These are phyloP conservation scores for Drosophila birchii DNA, from an alignment of 2,888 invertebrate species.

Conservation along the genomic window DNA sequence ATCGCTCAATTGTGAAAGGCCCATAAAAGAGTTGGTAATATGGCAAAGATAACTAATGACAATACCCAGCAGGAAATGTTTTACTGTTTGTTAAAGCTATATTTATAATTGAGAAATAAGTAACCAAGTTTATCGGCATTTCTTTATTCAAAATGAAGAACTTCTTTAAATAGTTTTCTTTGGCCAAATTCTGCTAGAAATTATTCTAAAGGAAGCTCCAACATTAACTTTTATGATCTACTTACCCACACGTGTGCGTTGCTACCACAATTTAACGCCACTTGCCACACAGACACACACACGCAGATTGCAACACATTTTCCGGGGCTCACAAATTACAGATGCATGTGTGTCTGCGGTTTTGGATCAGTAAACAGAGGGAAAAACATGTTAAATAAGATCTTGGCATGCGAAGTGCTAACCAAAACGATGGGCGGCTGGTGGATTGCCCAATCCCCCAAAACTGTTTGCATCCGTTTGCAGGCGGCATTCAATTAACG, in stretches of 20 bases:
- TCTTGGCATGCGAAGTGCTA: slow-evolving; percentile 41
- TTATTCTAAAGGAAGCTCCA: neutral
- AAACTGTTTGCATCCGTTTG: slow-evolving; percentile 25
- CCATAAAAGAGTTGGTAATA: slow-evolving; percentile 24
- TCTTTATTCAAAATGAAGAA: neutral
- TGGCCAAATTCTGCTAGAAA: neutral
- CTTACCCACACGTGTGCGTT: neutral
- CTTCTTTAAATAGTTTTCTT: neutral
- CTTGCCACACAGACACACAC: slow-evolving; percentile 19
- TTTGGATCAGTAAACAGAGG: slow-evolving; percentile 36
- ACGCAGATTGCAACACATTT: slow-evolving; percentile 39
- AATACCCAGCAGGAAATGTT: neutral
- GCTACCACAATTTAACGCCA: slow-evolving; percentile 12
- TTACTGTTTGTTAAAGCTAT: too few relatives aligned
- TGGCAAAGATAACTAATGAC: neutral
- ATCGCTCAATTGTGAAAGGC: slow-evolving; percentile 37
- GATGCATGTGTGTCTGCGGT: slow-evolving; percentile 37
- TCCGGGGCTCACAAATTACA: slow-evolving; percentile 38
- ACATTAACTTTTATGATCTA: slow-evolving; percentile 3
- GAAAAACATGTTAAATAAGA: slow-evolving; percentile 48
- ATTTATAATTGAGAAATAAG: neutral
- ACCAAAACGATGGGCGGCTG: slow-evolving; percentile 22
- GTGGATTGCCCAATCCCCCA: slow-evolving; percentile 28
- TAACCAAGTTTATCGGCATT: neutral
- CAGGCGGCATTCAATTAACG: slow-evolving; percentile 46